These are phyloP conservation scores for Drosophila novamexicana DNA, from an alignment of 1,140 invertebrate species.

Conservation along the genomic window DNA sequence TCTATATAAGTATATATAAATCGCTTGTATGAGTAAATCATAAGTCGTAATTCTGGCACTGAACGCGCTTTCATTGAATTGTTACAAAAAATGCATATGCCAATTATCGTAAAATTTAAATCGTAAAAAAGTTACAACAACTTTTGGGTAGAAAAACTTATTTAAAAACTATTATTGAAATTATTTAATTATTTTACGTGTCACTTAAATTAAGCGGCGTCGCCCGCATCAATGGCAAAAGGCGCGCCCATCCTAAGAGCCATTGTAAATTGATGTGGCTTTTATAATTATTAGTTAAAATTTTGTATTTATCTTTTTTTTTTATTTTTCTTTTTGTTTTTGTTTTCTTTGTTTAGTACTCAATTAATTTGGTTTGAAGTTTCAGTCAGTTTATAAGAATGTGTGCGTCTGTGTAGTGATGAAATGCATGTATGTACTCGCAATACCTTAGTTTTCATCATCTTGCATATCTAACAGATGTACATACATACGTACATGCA, in stretches of 20 bases:
- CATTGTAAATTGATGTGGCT: constrained; percentile 50
- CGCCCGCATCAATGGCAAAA: background rate
- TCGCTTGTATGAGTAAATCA: constrained; percentile 19
- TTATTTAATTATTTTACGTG: constrained; percentile 62
- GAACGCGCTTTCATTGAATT: constrained; percentile 32
- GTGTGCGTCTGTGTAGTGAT: constrained; percentile 28
- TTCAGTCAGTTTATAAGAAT: constrained; percentile 56
- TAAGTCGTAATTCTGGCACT: constrained; percentile 37
- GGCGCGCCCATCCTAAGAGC: constrained; percentile 10
- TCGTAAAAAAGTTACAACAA: constrained; percentile 80
- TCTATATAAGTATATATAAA: constrained; percentile 2
- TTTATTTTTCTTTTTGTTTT: constrained; percentile 10
- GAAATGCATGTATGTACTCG: constrained; percentile 19
- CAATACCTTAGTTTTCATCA: background rate
- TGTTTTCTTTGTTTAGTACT: constrained; percentile 6
- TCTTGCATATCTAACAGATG: background rate
- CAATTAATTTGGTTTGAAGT: constrained; percentile 34
- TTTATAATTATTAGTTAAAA: constrained; percentile 21
- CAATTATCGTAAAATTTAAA: constrained; percentile 73
- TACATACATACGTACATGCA: constrained; percentile 17
- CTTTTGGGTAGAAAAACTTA: constrained; percentile 77
- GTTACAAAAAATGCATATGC: constrained; percentile 64
- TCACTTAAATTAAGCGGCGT: constrained; percentile 50
- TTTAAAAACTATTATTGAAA: constrained; percentile 81
- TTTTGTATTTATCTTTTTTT: constrained; percentile 47